Evolutionary conservation across 2,797 vertebrate genomes (phyloP).

Genomic region (Sebastes trivittatus): DNA sequence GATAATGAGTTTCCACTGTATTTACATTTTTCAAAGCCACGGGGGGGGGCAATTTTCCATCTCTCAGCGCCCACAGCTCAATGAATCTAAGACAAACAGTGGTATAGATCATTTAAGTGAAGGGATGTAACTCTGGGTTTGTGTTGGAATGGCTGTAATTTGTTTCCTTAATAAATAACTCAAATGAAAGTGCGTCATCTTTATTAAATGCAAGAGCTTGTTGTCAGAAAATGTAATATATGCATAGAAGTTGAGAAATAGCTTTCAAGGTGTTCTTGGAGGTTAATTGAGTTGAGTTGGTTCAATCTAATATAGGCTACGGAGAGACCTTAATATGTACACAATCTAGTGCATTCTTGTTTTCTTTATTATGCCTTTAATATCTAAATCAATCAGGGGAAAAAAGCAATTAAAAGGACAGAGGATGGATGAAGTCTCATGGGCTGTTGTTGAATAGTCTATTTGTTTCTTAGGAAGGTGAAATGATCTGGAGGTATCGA

Average conservation of each 20-base stretch:
- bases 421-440: background rate
- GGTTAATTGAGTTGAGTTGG: background rate
- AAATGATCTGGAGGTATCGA: too few relatives aligned
- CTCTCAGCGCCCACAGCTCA: background rate
- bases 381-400: too few relatives aligned
- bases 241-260: background rate
- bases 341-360: background rate
- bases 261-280: background rate
- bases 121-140: background rate
- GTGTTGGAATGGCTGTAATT: background rate
- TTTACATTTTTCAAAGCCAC: constrained; percentile 22
- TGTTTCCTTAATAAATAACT: background rate
- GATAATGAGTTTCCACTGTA: constrained; percentile 15
- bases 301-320: background rate
- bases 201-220: background rate
- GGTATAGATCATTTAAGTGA: background rate
- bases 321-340: background rate
- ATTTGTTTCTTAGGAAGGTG: too few relatives aligned
- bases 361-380: background rate
- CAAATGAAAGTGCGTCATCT: background rate
- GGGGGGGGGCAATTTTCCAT: background rate
- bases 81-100: background rate
- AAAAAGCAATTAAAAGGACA: background rate
- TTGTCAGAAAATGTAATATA: background rate
- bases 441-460: background rate